These are phyloP conservation scores for Calephelis nemesis DNA, from an alignment of 1,140 invertebrate genomes.

Conservation along the genomic window DNA sequence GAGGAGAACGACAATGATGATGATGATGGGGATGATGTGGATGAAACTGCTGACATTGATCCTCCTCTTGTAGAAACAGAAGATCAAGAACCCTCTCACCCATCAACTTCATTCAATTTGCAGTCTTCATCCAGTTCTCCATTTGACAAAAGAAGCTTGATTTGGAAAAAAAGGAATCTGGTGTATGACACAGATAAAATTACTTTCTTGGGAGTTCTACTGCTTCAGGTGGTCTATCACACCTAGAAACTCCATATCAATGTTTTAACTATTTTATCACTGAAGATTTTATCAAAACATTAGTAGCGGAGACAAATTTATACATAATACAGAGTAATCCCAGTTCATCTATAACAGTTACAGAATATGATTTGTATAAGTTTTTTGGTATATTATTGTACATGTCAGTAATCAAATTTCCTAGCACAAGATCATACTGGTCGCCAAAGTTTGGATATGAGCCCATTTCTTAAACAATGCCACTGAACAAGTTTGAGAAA, in stretches of 20 bases:
- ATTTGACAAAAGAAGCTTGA: slow-evolving; percentile 37
- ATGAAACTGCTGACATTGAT: slow-evolving; percentile 47
- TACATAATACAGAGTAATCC: no score
- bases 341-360: slow-evolving; percentile 32
- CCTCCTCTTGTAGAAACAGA: slow-evolving; percentile 46
- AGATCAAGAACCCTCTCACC: slow-evolving; percentile 43
- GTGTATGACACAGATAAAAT: slow-evolving; percentile 44
- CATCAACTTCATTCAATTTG: slow-evolving; percentile 34
- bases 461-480: slow-evolving; percentile 49
- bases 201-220: slow-evolving; percentile 43
- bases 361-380: slow-evolving; percentile 36
- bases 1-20: slow-evolving; percentile 31
- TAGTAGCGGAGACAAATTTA: slow-evolving; percentile 21
- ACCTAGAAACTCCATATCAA: slow-evolving; percentile 46
- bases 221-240: slow-evolving; percentile 34
- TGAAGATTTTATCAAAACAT: slow-evolving; percentile 42
- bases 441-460: slow-evolving; percentile 41
- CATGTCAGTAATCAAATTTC: no score
- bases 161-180: slow-evolving; percentile 48
- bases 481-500: slow-evolving; percentile 53
- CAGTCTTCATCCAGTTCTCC: slow-evolving; percentile 32
- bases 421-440: no score
- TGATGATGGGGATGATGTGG: slow-evolving; percentile 38
- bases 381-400: no score
- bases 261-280: slow-evolving; percentile 49